Conservation (phyloP, 2,113 vertebrate genomes). For the Callithrix jacchus region DNA sequence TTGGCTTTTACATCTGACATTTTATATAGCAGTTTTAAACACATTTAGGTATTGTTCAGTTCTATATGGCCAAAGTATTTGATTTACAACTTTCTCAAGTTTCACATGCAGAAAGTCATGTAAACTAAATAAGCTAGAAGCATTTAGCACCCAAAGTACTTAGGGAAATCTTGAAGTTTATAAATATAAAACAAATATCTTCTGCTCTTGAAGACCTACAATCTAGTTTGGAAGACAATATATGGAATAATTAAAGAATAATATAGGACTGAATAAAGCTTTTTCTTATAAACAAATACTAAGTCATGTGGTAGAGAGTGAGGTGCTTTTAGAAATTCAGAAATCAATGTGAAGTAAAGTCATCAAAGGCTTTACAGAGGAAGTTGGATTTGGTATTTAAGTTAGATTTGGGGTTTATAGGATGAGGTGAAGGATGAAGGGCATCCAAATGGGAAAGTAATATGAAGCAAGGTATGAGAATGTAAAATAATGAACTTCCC, state of each 20-base stretch:
- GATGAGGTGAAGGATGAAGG: neutral
- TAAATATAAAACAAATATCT: neutral
- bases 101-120: neutral
- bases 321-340: neutral
- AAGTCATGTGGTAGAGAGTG: neutral
- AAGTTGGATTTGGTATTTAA: neutral
- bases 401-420: neutral
- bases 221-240: neutral
- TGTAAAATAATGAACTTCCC: neutral
- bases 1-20: conserved; percentile 8
- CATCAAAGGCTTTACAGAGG: neutral
- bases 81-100: neutral
- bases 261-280: neutral
- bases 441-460: neutral
- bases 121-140: conserved; percentile 19
- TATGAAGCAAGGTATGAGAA: neutral
- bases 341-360: neutral
- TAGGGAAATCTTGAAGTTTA: neutral
- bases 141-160: neutral
- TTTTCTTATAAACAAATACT: neutral
- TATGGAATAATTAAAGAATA: neutral
- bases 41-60: neutral
- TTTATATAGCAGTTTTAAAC: conserved; percentile 22
- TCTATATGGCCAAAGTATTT: neutral
- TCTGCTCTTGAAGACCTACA: neutral